Evolutionary conservation across 2,888 invertebrate genomes (phyloP), one percentile per base, ranked within the genome.

Genomic region (Uropetala carovei): DNA sequence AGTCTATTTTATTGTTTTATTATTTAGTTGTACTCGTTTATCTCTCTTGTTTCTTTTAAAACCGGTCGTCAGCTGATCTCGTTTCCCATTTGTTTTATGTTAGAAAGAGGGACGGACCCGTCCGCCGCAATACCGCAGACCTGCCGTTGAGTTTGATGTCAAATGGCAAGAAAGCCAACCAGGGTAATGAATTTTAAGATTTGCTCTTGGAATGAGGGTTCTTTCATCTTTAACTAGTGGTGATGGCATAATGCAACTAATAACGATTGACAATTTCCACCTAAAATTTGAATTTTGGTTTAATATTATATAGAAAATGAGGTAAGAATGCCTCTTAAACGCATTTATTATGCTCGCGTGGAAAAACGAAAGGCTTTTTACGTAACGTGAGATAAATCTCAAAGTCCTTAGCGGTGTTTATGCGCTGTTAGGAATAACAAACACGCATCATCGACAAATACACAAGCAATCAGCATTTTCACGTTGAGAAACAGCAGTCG

Each of bases 81-180:
- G 27, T 75, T 27, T 75, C 75, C 75, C 75, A 27, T 75, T 75
- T 75, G 75, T 75, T 75, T 75, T 75, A 27, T 22, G 22, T 75
- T 27, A 75, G 75, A 75, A 75, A 75, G 27, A 75, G 75, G 27
- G 75, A 75, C 22, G 75, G 11, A 0, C 75, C 75, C 7, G 27
- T 75, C 27, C 75, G 75, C 22, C 75, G 75, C 75, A 22, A 75
- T 75, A 75, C 75, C 22, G 75, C 22, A 27, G 22, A 22, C 75
- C 75, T 7, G 75, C 75, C 75, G 75, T 27, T 75, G 22, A 75
- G 75, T 75, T 75, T 75, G 75, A 75, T 75, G 75, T 75, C 75
- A 75, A 75, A 75, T 75, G 75, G 75, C 10, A 75, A 75, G 75
- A 75, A 75, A 75, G 0, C 27, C 75, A 75, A 75, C 75, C 75